Percentiles rank a stretch among this genome's conserved stretches.
Conservation (phyloP, 2,888 invertebrate species). For the Zaprionus obscuricornis region DNA sequence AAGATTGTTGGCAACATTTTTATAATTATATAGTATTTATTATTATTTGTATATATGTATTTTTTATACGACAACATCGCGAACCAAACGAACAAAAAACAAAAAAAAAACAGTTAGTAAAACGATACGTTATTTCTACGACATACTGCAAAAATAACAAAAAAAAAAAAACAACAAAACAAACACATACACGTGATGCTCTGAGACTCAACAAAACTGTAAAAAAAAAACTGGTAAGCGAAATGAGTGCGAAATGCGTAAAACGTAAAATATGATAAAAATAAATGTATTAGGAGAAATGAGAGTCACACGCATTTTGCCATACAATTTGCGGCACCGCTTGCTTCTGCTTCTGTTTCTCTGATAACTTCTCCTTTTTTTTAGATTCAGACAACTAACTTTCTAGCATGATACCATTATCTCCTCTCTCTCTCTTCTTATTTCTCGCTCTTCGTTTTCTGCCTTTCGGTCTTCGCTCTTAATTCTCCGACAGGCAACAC, state of each 20-base stretch:
- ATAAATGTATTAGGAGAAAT: slow-evolving; percentile 29
- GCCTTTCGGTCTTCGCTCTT: not conserved
- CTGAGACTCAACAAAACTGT: slow-evolving; percentile 43
- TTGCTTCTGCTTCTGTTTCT: not conserved
- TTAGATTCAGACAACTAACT: slow-evolving; percentile 29
- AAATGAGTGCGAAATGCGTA: slow-evolving; percentile 20
- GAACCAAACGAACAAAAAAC: slow-evolving; percentile 32
- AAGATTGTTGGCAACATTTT: slow-evolving; percentile 77
- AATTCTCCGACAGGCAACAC: slow-evolving; percentile 16
- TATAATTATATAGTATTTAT: slow-evolving; percentile 67
- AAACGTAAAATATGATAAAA: slow-evolving; percentile 10
- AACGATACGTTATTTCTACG: slow-evolving; percentile 32
- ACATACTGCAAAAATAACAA: slow-evolving; percentile 46
- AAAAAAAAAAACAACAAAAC: slow-evolving; percentile 15
- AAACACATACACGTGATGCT: slow-evolving; percentile 48
- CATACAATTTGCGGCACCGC: not conserved
- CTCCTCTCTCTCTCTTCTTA: slow-evolving; percentile 13
- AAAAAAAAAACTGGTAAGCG: slow-evolving; percentile 56
- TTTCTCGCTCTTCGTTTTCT: not conserved
- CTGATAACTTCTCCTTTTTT: slow-evolving; percentile 47
- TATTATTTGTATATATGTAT: slow-evolving; percentile 72
- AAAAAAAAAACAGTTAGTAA: slow-evolving; percentile 11
- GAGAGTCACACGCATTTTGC: slow-evolving; percentile 13
- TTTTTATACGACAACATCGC: slow-evolving; percentile 69
- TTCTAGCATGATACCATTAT: slow-evolving; percentile 13